These are phyloP conservation scores for Eretmocerus hayati DNA, from an alignment of 2,888 invertebrate species.

Conservation along the genomic window DNA sequence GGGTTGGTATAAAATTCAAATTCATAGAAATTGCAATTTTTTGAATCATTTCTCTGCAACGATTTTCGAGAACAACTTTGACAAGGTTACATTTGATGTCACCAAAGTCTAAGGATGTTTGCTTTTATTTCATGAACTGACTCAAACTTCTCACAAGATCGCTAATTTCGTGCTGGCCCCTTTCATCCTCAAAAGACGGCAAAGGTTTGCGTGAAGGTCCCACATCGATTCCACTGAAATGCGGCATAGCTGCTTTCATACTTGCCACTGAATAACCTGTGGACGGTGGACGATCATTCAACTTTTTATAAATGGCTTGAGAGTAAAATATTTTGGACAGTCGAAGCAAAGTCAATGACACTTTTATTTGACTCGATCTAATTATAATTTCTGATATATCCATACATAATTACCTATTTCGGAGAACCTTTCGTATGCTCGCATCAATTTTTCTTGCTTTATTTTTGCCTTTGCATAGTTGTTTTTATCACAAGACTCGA, in stretches of 20 bases:
- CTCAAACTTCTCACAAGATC: neutral
- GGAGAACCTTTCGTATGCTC: constrained; percentile 9
- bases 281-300: neutral
- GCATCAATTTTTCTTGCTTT: constrained; percentile 8
- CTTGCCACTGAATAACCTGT: constrained; percentile 5
- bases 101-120: too few species aligned
- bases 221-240: constrained; percentile 6
- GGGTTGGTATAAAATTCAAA: too few species aligned
- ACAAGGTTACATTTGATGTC: too few species aligned
- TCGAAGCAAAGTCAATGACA: too few species aligned
- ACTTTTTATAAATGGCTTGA: too few species aligned
- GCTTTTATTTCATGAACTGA: too few species aligned
- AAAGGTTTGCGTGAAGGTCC: constrained; percentile 12
- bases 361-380: too few species aligned
- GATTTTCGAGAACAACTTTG: too few species aligned
- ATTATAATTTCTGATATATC: too few species aligned
- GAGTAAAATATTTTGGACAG: too few species aligned
- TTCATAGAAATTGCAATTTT: too few species aligned
- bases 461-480: constrained; percentile 10
- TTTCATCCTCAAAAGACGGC: constrained; percentile 7
- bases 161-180: constrained; percentile 1
- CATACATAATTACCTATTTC: constrained; percentile 15
- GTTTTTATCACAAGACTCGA: constrained; percentile 4
- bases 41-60: too few species aligned
- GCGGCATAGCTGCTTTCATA: constrained; percentile 15